Conservation (phyloP, 2,113 vertebrate genomes). For the Nerophis ophidion region DNA sequence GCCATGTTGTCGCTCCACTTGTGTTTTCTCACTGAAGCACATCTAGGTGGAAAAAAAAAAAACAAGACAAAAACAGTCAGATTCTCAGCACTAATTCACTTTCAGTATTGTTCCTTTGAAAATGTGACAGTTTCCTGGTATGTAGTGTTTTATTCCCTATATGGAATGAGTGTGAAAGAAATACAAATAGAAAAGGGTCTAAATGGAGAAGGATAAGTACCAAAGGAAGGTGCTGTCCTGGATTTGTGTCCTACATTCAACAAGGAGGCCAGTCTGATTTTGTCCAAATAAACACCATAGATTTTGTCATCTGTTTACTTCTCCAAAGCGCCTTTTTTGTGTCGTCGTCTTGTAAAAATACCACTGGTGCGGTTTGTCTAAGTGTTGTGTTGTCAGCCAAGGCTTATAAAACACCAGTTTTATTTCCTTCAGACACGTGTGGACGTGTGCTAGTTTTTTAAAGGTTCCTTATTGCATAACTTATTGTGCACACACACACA, state of each 20-base stretch:
- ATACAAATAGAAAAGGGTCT: slow-evolving; percentile 48
- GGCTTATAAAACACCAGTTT: slow-evolving; percentile 16
- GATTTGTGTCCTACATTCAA: slow-evolving; percentile 66
- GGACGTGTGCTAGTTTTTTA: slow-evolving; percentile 23
- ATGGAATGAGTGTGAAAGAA: not conserved
- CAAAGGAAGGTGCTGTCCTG: slow-evolving; percentile 57
- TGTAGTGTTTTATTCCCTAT: too few species aligned
- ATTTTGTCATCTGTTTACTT: slow-evolving; percentile 4
- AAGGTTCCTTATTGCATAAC: slow-evolving; percentile 40
- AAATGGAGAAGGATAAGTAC: slow-evolving; percentile 59
- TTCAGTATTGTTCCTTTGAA: too few species aligned
- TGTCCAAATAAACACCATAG: slow-evolving; percentile 44
- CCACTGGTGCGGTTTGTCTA: slow-evolving; percentile 18
- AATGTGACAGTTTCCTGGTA: not conserved
- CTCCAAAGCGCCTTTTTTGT: not conserved
- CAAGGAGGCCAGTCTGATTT: slow-evolving; percentile 9
- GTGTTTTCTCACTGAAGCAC: slow-evolving; percentile 33
- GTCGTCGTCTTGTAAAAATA: slow-evolving; percentile 5
- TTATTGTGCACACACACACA: slow-evolving; percentile 18
- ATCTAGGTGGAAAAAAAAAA: slow-evolving; percentile 44
- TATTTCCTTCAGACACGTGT: slow-evolving; percentile 29
- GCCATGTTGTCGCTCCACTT: not conserved
- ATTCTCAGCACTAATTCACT: not conserved
- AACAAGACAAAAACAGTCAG: slow-evolving; percentile 6
- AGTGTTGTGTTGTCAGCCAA: slow-evolving; percentile 13